Conservation (phyloP, 2,113 vertebrate genomes). For the Grus americana region DNA sequence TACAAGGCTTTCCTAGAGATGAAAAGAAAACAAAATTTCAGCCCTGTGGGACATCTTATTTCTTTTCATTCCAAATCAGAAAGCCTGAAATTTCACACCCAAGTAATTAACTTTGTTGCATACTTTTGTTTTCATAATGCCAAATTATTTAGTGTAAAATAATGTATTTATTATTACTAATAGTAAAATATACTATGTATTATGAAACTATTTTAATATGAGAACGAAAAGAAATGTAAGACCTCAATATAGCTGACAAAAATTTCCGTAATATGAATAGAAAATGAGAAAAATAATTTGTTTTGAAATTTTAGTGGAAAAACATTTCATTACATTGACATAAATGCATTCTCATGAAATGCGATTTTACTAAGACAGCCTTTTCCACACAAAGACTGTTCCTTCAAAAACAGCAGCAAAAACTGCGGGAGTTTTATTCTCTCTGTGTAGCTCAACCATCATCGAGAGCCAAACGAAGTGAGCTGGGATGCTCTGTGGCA, state of each 20-base stretch:
- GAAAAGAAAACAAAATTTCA: not conserved
- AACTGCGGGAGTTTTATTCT: not conserved
- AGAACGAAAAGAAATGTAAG: not conserved
- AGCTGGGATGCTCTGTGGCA: not conserved
- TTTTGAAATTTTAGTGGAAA: not conserved
- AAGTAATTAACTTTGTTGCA: not conserved
- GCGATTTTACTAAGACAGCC: not conserved
- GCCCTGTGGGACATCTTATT: not conserved
- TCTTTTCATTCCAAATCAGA: not conserved
- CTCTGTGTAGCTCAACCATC: not conserved
- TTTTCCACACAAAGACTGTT: not conserved
- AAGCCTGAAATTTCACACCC: not conserved
- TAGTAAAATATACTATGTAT: not conserved
- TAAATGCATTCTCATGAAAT: not conserved
- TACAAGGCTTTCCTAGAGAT: not conserved
- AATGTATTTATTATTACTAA: not conserved
- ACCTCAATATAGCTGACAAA: not conserved
- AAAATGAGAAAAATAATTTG: not conserved
- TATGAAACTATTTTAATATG: not conserved
- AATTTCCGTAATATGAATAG: not conserved
- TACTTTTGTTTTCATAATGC: not conserved
- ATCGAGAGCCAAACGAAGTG: not conserved
- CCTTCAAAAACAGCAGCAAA: not conserved
- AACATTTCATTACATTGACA: not conserved
- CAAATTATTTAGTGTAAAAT: not conserved